These are phyloP conservation scores for Xestia rhomboidea DNA, from an alignment of 2,888 invertebrate genomes.

Conservation along the genomic window DNA sequence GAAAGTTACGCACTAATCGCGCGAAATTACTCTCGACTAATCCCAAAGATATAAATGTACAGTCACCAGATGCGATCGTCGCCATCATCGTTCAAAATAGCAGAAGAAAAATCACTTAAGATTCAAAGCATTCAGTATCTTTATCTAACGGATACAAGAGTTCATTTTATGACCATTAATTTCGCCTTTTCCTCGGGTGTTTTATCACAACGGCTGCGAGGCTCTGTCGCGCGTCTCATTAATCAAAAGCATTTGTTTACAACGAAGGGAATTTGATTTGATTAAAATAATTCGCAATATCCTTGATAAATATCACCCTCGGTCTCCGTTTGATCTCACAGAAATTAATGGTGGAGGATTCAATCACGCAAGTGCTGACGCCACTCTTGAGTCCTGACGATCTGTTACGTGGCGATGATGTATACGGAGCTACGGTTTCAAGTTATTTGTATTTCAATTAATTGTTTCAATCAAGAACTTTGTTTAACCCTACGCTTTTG, in stretches of 20 bases:
- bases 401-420: constrained; percentile 67
- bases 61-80: constrained; percentile 87
- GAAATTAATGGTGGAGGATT: constrained; percentile 90
- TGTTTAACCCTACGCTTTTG: background rate
- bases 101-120: constrained; percentile 89
- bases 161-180: constrained; percentile 91
- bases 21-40: constrained; percentile 81
- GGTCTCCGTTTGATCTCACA: constrained; percentile 90
- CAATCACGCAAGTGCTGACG: constrained; percentile 88
- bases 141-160: constrained; percentile 90
- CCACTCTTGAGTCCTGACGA: constrained; percentile 78
- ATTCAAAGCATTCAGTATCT: constrained; percentile 89
- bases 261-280: constrained; percentile 91
- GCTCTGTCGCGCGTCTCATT: constrained; percentile 90
- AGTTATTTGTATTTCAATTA: constrained; percentile 25
- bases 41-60: constrained; percentile 85
- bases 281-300: constrained; percentile 91
- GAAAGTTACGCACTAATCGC: constrained; percentile 85
- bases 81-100: constrained; percentile 86
- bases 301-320: constrained; percentile 91
- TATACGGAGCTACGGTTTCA: constrained; percentile 19
- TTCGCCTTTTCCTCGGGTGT: constrained; percentile 89
- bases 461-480: constrained; percentile 13
- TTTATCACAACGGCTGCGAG: constrained; percentile 89
- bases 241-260: constrained; percentile 91